Evolutionary conservation across 2,113 vertebrate genomes (phyloP).

Genomic region (Herpetotheres cachinnans): DNA sequence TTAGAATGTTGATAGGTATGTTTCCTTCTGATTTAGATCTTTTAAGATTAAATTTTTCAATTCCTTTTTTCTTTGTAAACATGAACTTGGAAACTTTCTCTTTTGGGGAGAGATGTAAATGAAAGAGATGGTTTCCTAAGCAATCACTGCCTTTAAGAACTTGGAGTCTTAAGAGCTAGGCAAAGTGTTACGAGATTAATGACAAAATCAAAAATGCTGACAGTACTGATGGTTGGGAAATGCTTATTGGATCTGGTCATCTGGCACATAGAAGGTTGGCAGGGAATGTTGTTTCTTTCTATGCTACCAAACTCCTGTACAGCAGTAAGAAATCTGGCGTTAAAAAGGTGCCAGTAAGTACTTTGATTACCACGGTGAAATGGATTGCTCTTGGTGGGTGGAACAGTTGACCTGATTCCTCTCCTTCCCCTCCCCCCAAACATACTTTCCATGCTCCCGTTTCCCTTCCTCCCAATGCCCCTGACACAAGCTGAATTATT

Average conservation of each 20-base stretch:
- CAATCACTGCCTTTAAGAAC: background rate
- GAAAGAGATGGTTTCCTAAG: background rate
- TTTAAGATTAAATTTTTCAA: background rate
- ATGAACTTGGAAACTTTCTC: background rate
- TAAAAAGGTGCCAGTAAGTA: background rate
- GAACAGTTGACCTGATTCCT: background rate
- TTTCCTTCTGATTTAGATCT: background rate
- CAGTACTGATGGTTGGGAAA: background rate
- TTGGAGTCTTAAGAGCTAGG: background rate
- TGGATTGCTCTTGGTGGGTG: background rate
- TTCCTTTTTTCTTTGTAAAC: background rate
- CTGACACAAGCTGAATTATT: conserved; percentile 51
- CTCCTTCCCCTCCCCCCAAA: background rate
- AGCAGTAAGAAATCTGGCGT: background rate
- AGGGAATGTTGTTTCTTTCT: background rate
- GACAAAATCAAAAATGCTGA: background rate
- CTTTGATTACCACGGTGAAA: background rate
- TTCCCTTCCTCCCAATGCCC: background rate
- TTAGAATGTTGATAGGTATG: fast-evolving
- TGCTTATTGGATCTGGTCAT: background rate
- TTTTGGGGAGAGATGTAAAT: background rate
- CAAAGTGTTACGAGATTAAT: background rate
- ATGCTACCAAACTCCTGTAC: background rate
- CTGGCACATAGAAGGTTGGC: background rate
- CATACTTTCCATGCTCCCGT: background rate